Base-by-base conservation (phyloP, 2,113 vertebrate species). In the Gymnocephalus cernua region DNA sequence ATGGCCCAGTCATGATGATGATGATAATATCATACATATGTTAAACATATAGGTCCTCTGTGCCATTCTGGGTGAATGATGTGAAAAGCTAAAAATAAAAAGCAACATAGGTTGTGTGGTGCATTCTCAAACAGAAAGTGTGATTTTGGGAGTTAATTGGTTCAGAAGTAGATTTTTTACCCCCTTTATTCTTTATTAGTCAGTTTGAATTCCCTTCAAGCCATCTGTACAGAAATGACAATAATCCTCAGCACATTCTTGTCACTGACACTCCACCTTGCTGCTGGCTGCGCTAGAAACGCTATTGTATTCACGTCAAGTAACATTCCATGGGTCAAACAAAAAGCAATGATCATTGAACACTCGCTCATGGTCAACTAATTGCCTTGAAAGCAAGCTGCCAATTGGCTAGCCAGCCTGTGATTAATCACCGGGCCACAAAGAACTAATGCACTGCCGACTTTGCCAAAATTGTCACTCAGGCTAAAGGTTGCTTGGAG, bases 1-100 rank as follows among this genome's bases (percentile, higher is more conserved):
- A 90, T 80, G 87, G 80, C 77, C 75, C 77, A 74, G 84, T 82
- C 58, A 89, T 84, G 88, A 83, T 59, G 80, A 83, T 59, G 80
- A 84, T 80, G 79, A 58, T 32, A 54, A 84, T 25, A 83, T 29
- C 63, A 76, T 62, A 78, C 29, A 83, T 82, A 62, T 38, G 21
- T 74, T 23, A 61, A 62, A 86, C 50, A 87, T 50, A 72, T 29
- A 47, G 29, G 56, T 62, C 56, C 29, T 65, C 45, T 41, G 23
- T 63, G 58, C 51, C 70, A 66, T 79, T 88, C 75, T 62, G 47
- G 72, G 61, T 58, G 25, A 77, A 66, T 65, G 50, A 7, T 72
- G 29, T 56, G 59, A 80, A 61, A 75, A 53, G 61, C 53, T 56
- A 65, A 47, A 14, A 64, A 47, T 7, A 51, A 67, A 78, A 68